Percentiles rank a stretch among this genome's conserved stretches.
Conservation (phyloP, 2,113 vertebrate genomes). For the Seriola quinqueradiata region DNA sequence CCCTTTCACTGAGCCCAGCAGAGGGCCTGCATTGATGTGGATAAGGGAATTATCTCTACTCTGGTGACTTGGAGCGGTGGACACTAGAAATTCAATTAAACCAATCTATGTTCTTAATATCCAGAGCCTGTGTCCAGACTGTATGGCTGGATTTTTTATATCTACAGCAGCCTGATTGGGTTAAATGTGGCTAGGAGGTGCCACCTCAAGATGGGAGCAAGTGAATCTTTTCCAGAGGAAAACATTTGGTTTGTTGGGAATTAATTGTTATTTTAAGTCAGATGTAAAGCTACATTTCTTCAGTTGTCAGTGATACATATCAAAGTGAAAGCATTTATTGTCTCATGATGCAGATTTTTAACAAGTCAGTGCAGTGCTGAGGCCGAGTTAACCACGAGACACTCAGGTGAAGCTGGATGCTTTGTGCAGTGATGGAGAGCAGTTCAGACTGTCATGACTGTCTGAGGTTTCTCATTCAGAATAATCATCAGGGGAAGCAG, state of each 20-base stretch:
- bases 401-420: conserved; percentile 31
- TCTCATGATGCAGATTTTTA: conserved; percentile 37
- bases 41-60: conserved; percentile 84
- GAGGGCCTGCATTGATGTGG: conserved; percentile 83
- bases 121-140: conserved; percentile 32
- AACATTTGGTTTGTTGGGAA: neutral
- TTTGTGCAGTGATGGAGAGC: conserved; percentile 31
- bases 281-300: conserved; percentile 17
- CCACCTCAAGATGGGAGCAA: neutral
- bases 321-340: conserved; percentile 3
- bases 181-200: conserved; percentile 11
- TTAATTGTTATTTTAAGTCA: neutral
- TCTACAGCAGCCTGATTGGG: neutral
- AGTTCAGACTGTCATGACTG: conserved; percentile 4
- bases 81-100: conserved; percentile 83
- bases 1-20: conserved; percentile 79
- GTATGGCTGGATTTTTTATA: conserved; percentile 13
- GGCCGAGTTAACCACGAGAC: conserved; percentile 48
- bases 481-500: neutral
- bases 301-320: conserved; percentile 7
- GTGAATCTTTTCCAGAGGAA: neutral
- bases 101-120: conserved; percentile 75
- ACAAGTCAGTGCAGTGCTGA: neutral
- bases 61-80: conserved; percentile 73
- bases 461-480: conserved; percentile 25